A percentile compares a stretch with the other conserved stretches of the same genome.
phyloP scores from a whole-genome alignment of 2,113 vertebrate species.

The Podilymbus podiceps region DNA sequence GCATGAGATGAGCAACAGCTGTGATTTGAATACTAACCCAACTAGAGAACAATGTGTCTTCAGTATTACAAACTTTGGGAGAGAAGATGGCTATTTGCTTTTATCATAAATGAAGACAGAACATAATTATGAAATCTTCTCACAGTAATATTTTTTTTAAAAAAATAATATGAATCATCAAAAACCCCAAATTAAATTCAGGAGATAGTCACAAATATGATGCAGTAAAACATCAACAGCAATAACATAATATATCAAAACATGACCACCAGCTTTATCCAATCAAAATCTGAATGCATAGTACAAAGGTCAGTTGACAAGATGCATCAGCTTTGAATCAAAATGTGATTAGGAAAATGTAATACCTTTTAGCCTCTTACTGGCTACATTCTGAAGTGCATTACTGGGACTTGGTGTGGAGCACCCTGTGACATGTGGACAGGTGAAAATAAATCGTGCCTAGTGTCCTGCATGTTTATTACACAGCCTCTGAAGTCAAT shows the following conservation, averaged over 20 bases:
- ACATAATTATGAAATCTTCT: slow-evolving; percentile 2
- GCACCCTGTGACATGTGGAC: neutral
- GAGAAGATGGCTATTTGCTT: neutral
- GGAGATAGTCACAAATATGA: neutral
- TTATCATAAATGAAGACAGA: neutral
- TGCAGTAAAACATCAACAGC: slow-evolving; percentile 8
- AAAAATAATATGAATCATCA: slow-evolving; percentile 18
- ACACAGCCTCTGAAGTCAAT: neutral
- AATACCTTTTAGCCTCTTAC: neutral
- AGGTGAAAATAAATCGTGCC: neutral
- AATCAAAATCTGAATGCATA: neutral
- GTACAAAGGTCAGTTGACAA: neutral
- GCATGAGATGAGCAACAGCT: neutral
- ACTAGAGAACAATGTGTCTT: neutral
- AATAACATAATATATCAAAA: neutral
- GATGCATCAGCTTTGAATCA: neutral
- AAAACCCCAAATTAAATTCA: neutral
- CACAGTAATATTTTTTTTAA: neutral
- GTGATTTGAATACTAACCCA: neutral
- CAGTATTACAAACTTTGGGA: neutral
- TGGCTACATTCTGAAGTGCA: neutral
- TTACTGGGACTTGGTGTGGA: neutral
- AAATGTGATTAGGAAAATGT: slow-evolving; percentile 19
- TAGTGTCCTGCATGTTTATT: neutral
- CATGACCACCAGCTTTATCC: neutral